Conservation (phyloP, 2,113 vertebrate genomes). For the Marmota flaviventris region DNA sequence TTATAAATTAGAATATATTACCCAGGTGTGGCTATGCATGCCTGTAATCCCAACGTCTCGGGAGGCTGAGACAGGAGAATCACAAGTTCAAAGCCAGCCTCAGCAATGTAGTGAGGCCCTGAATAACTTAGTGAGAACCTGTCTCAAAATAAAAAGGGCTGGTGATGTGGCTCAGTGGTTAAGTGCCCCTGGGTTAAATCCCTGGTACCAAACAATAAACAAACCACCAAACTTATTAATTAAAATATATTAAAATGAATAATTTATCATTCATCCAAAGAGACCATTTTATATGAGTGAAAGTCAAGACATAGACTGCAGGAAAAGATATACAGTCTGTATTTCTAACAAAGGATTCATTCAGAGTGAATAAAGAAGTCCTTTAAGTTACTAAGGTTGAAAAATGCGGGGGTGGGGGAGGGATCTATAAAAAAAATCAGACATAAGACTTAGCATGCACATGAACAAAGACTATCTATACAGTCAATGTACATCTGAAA, state of each 20-base stretch:
- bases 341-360: slow-evolving; percentile 68
- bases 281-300: slow-evolving; percentile 24
- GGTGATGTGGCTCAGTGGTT: too few species aligned
- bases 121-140: too few species aligned
- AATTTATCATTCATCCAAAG: slow-evolving; percentile 48
- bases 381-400: slow-evolving; percentile 51
- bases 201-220: too few species aligned
- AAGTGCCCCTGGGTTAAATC: too few species aligned
- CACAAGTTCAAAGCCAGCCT: too few species aligned
- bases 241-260: slow-evolving; percentile 58
- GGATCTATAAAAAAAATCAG: background rate
- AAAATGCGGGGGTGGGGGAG: background rate
- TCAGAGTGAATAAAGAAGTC: slow-evolving; percentile 67
- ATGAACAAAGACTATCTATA: slow-evolving; percentile 16
- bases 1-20: background rate
- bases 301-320: slow-evolving; percentile 22
- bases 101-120: too few species aligned
- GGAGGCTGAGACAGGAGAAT: too few species aligned
- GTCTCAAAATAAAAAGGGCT: too few species aligned
- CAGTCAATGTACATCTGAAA: background rate
- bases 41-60: too few species aligned
- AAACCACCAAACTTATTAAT: background rate
- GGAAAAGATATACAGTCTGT: slow-evolving; percentile 27
- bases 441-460: background rate
- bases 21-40: too few species aligned